A percentile compares a stretch with the other conserved stretches of the same genome.
Conservation (phyloP, 2,888 invertebrate species). For the Pomacea canaliculata region DNA sequence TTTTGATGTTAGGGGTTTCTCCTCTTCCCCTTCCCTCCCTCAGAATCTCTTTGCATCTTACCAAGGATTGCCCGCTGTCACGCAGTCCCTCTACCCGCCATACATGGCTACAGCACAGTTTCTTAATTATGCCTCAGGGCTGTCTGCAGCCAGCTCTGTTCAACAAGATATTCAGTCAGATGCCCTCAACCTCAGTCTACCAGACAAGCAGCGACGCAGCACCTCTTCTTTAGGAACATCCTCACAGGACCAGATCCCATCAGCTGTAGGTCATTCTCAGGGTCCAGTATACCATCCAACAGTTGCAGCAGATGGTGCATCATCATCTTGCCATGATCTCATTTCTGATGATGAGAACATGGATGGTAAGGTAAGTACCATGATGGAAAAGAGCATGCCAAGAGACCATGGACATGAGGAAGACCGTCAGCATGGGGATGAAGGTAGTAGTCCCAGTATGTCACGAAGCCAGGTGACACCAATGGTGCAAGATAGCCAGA, state of each 20-base stretch:
- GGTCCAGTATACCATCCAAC: not conserved
- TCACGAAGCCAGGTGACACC: not conserved
- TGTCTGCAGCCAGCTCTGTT: not conserved
- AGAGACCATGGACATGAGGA: constrained; percentile 13
- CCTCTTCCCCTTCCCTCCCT: constrained; percentile 3
- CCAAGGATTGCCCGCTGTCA: constrained; percentile 20
- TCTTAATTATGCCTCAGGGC: constrained; percentile 24
- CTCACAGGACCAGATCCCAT: not conserved
- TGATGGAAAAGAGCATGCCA: constrained; percentile 1
- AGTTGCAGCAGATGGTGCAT: not conserved
- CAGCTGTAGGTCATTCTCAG: not conserved
- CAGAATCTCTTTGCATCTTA: constrained; percentile 30
- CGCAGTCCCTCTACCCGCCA: constrained; percentile 45
- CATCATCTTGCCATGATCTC: not conserved
- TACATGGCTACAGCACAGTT: constrained; percentile 39
- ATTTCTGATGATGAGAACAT: not conserved
- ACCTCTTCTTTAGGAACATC: not conserved
- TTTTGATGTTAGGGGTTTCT: constrained; percentile 1
- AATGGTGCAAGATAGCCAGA: not conserved
- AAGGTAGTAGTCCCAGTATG: not conserved
- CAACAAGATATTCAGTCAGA: constrained; percentile 49
- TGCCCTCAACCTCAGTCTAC: constrained; percentile 55
- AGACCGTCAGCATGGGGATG: not conserved
- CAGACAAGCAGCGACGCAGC: constrained; percentile 17
- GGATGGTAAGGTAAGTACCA: not conserved